Percentiles rank a stretch among this genome's conserved stretches.
These are phyloP conservation scores for Glyphotaelius pellucidus DNA, from an alignment of 2,888 invertebrate genomes.

Conservation along the genomic window DNA sequence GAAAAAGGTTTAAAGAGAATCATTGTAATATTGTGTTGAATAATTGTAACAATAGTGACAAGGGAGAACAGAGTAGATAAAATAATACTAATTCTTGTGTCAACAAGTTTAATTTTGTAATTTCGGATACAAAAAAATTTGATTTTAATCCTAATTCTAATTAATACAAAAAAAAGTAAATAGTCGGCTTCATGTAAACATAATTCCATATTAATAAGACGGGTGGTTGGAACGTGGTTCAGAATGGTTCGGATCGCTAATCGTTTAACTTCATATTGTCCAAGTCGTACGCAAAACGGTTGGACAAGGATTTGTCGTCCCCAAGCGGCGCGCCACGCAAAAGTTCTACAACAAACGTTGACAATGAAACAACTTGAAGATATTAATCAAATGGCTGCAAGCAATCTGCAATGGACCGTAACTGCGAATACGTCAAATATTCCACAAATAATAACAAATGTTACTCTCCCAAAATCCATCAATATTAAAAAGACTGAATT, in stretches of 20 bases:
- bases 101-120: neutral
- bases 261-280: neutral
- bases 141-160: neutral
- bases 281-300: neutral
- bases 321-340: neutral
- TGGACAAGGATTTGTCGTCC: conserved; percentile 16
- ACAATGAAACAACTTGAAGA: neutral
- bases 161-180: neutral
- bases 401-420: neutral
- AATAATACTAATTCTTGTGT: conserved; percentile 2
- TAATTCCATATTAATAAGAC: neutral
- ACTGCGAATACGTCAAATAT: neutral
- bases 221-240: neutral
- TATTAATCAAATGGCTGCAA: neutral
- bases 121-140: neutral
- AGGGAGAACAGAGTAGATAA: neutral
- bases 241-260: neutral
- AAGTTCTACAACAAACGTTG: conserved; percentile 22
- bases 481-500: neutral
- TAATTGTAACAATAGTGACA: neutral
- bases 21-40: no score
- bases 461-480: neutral
- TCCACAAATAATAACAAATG: neutral
- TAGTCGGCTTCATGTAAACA: neutral
- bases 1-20: no score